phyloP scores from a whole-genome alignment of 2,888 invertebrate species.

The Aspidiotus rigidus region DNA sequence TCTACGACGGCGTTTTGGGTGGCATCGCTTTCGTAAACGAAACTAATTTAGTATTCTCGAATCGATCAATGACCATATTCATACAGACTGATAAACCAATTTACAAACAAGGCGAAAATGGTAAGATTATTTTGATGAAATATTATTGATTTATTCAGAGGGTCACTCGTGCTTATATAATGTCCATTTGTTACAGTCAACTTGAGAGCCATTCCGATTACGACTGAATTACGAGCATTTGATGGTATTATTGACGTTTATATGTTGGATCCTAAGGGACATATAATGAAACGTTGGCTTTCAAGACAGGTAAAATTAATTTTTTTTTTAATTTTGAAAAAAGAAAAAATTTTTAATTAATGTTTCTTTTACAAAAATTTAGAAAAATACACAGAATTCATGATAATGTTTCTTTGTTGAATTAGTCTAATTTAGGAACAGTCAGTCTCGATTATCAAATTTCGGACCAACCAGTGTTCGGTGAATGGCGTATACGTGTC shows the following conservation, averaged over 20 bases:
- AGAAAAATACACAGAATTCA: no score
- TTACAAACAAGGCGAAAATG: constrained; percentile 83
- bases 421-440: constrained; percentile 75
- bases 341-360: background rate
- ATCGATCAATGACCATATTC: constrained; percentile 88
- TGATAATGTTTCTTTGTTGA: constrained; percentile 33
- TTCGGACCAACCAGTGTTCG: constrained; percentile 84
- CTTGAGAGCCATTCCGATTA: constrained; percentile 85
- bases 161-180: constrained; percentile 14
- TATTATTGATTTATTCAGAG: background rate
- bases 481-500: constrained; percentile 80
- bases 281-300: constrained; percentile 85
- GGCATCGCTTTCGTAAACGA: constrained; percentile 86
- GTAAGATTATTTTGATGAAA: constrained; percentile 44
- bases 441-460: constrained; percentile 85
- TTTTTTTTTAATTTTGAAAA: background rate
- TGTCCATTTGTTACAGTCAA: constrained; percentile 51
- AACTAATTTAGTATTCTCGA: constrained; percentile 72
- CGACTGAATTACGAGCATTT: constrained; percentile 82
- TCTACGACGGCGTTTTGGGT: constrained; percentile 65
- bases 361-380: background rate
- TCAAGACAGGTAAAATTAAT: constrained; percentile 59
- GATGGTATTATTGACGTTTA: constrained; percentile 85
- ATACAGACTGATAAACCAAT: constrained; percentile 91
- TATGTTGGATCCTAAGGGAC: constrained; percentile 78